These are phyloP conservation scores for Drosophila diplacantha DNA, from an alignment of 2,888 invertebrate species.

Conservation along the genomic window DNA sequence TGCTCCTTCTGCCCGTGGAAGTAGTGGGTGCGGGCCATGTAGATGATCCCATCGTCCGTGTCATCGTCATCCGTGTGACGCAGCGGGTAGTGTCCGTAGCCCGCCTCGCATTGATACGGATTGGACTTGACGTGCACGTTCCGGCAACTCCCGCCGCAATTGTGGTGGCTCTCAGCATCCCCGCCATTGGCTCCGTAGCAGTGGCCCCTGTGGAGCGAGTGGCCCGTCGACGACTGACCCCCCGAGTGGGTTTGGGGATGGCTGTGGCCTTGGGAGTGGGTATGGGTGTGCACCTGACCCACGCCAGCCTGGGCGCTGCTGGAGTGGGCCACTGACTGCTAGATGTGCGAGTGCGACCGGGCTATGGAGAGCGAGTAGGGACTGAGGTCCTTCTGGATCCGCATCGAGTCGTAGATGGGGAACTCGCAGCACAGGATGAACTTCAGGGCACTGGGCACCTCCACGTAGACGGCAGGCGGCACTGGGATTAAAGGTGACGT, in stretches of 20 bases:
- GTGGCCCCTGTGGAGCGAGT: constrained; percentile 69
- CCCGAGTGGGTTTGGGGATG: constrained; percentile 41
- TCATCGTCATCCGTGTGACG: constrained; percentile 68
- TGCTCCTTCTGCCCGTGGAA: constrained; percentile 26
- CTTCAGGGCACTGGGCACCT: constrained; percentile 89
- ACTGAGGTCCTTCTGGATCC: constrained; percentile 78
- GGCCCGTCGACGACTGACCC: constrained; percentile 38
- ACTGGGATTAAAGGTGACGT: constrained; percentile 94
- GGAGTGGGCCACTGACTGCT: constrained; percentile 77
- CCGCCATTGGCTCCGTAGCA: constrained; percentile 75
- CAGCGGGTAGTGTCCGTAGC: constrained; percentile 69
- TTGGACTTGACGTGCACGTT: constrained; percentile 75
- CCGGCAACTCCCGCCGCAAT: constrained; percentile 74
- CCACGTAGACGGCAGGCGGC: constrained; percentile 91
- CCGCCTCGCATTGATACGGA: constrained; percentile 76
- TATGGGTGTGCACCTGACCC: constrained; percentile 52
- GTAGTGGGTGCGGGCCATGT: constrained; percentile 61
- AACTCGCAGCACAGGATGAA: constrained; percentile 92
- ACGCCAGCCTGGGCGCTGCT: constrained; percentile 71
- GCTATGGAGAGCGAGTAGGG: constrained; percentile 77
- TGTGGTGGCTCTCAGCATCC: constrained; percentile 72
- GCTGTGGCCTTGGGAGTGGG: constrained; percentile 11
- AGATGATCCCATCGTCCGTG: constrained; percentile 74
- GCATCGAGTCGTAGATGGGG: constrained; percentile 88
- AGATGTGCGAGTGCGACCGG: constrained; percentile 78